Evolutionary conservation across 1,140 invertebrate species (phyloP), one percentile per base, ranked within the genome.

Genomic region (Trypoxylus dichotomus): DNA sequence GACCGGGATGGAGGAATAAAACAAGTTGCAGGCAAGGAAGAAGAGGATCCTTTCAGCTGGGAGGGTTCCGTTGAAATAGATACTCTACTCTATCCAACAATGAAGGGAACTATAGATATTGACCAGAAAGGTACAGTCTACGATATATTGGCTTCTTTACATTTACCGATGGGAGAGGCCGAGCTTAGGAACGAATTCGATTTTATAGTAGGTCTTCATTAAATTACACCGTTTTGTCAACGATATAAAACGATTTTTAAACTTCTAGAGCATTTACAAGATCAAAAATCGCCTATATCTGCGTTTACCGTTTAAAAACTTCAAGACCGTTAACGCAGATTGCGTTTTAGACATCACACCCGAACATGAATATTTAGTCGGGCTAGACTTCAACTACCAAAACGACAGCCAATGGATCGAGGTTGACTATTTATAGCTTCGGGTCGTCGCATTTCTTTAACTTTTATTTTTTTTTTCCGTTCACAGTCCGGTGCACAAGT

Each of bases 211-310:
- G 83, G 85, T 82, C 77, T 74, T 58, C 77, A 29, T 81, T 86
- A 13, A 47, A 75, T 75, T 75, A 75, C 19, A 8, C 21, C 3
- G 3, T 75, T 47, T 21, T 21, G 25, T 32, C 11, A 58, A 58
- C 47, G 21, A 58, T 19, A 58, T 19, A 13, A 8, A 58, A 58
- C 21, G 37, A 74, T 37, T 32, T 37, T 37, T 37, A 37, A 37
- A 37, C 19, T 73, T 77, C 6, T 21, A 91, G 83, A 89, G 92
- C 84, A 86, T 91, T 19, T 87, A 93, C 29, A 88, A 90, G 76
- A 90, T 94, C 77, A 88, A 88, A 21, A 94, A 94, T 86, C 88
- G 90, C 0, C 82, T 94, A 0, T 89, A 89, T 75, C 80, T 94
- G 0, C 86, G 87, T 43, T 91, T 92, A 0, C 92, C 93, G 0